These are phyloP conservation scores for Acropternis orthonyx DNA, from an alignment of 2,797 vertebrate genomes.

Conservation along the genomic window DNA sequence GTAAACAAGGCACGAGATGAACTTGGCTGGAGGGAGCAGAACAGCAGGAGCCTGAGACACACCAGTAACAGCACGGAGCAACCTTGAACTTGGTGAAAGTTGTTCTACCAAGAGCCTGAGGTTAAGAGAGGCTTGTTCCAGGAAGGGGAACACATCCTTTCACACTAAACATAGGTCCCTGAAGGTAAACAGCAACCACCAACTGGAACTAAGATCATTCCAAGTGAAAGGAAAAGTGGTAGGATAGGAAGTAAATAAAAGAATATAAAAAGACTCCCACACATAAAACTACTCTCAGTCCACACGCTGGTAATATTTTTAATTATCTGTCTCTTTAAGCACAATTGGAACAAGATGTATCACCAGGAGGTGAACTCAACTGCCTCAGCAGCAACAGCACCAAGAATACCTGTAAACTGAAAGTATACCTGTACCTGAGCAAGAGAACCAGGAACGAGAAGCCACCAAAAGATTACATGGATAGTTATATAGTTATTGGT, in stretches of 20 bases:
- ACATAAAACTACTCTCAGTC: background rate
- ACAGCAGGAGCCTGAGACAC: background rate
- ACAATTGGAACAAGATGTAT: background rate
- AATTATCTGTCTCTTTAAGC: background rate
- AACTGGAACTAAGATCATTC: background rate
- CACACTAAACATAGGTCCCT: fast-evolving
- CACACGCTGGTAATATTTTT: background rate
- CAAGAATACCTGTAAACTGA: background rate
- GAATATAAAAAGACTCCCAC: background rate
- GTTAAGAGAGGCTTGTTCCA: background rate
- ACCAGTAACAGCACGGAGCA: background rate
- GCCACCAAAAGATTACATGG: background rate
- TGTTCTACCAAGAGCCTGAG: background rate
- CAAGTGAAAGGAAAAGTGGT: background rate
- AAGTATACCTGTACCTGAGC: background rate
- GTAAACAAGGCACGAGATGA: constrained; percentile 10
- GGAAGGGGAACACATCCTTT: background rate
- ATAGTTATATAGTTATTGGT: background rate
- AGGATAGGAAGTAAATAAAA: background rate
- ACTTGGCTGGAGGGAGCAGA: background rate
- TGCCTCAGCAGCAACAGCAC: background rate
- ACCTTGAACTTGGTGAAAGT: fast-evolving
- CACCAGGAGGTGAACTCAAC: background rate
- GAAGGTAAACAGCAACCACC: background rate
- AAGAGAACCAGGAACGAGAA: background rate